Evolutionary conservation across 2,888 invertebrate genomes (phyloP).

Genomic region (Cantharis flavilabris): DNA sequence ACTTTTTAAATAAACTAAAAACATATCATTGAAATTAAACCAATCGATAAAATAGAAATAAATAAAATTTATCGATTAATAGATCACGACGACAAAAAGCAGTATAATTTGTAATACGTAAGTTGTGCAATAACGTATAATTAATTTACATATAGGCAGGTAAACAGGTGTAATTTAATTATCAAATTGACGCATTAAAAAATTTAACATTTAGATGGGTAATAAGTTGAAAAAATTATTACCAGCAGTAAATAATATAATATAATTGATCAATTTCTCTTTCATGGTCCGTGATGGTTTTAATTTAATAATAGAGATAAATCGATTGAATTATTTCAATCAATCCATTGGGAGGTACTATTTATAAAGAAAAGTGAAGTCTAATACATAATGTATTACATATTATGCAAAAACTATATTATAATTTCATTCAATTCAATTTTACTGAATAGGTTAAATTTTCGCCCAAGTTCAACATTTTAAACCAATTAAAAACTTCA

Average conservation of each 20-base stretch:
- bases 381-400: no score
- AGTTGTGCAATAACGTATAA: background rate
- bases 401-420: background rate
- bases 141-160: background rate
- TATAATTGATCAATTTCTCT: conserved; percentile 1
- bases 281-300: background rate
- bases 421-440: background rate
- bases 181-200: background rate
- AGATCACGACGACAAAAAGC: background rate
- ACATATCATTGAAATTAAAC: background rate
- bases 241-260: background rate
- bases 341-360: background rate
- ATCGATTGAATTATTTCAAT: background rate
- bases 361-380: background rate
- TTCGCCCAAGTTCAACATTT: background rate
- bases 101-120: background rate
- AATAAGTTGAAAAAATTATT: background rate
- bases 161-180: background rate
- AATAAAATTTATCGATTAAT: background rate
- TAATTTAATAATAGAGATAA: background rate
- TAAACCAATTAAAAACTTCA: background rate
- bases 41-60: background rate
- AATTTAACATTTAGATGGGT: background rate
- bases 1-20: background rate
- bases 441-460: background rate